Evolutionary conservation across 2,113 vertebrate genomes (phyloP), one percentile per base, ranked within the genome.

Genomic region (Petroica traversi): DNA sequence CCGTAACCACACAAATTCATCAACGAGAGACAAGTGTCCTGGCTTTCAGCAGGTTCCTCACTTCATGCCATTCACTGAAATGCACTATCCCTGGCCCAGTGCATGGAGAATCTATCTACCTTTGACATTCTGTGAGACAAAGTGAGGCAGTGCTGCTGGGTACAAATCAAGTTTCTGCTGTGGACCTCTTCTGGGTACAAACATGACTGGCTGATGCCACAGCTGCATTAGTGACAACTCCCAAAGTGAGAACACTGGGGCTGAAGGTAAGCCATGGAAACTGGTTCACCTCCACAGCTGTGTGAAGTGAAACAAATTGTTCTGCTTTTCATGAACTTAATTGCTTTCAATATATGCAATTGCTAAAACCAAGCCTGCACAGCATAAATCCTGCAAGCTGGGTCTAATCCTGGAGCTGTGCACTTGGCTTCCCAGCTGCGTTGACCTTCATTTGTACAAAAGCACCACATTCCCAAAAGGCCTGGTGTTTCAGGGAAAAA

Each of bases 291-390:
- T 49, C 20, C 28, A 29, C 74, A 85, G 0, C 38, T 69, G 36
- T 0, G 31, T 19, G 49, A 97, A 80, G 71, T 62, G 78, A 96
- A 95, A 93, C 54, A 83, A 84, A 71, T 14, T 33, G 33, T 93
- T 94, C 92, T 83, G 67, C 82, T 92, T 95, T 92, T 94, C 61
- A 76, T 11, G 13, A 54, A 62, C 51, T 83, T 66, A 85, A 94
- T 36, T 80, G 34, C 79, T 93, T 78, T 88, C 85, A 80, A 25
- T 83, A 55, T 6, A 41, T 26, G 55, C 36, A 54, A 58, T 46
- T 86, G 34, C 79, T 88, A 66, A 95, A 95, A 85, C 75, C 82
- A 85, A 88, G 34, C 10, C 62, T 49, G 46, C 36, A 62, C 14
- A 73, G 58, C 2, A 1, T 54, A 73, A 85, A 73, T 49, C 46